Base-by-base conservation (phyloP, 2,888 invertebrate genomes). In the Epicampocera succincta region DNA sequence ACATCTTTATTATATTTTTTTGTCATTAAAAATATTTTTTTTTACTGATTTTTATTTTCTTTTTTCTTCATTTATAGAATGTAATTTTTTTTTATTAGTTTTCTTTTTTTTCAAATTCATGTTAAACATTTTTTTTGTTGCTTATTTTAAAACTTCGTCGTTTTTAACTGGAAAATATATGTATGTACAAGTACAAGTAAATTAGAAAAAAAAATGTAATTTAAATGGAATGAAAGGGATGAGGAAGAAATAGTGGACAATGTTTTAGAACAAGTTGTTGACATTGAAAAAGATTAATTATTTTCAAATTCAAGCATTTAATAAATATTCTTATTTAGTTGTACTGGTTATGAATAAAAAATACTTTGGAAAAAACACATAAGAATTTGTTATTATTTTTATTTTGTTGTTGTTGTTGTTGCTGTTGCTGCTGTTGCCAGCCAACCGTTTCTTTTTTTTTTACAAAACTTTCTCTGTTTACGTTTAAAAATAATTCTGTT, bases 1-100 rank as follows among this genome's bases (percentile, higher is more conserved):
- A 73, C 71, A 81, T 72, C 56, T 73, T 77, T 81, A 77, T 66
- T 81, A 46, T 73, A 52, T 52, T 56, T 66, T 65, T 75, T 69
- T 72, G 42, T 74, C 42, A 48, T 61, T 74, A 72, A 68, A 72
- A 76, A 76, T 77, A 69, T n/a, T 68, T 71, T 76, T 63, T 61
- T 38, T 52, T 38, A 6, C 56, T 13, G 13, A 40, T 58, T 40
- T 48, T 50, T 74, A 15, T 50, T 29, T 44, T 29, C n/a, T 6
- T 9, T 11, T 65, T 80, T 68, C 68, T 69, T 71, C 76, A 72
- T 77, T 80, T 84, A 74, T 71, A 71, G 65, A 60, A 54, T 68
- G 60, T 73, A 65, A 8, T 38, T 50, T 21, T 33, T 38, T 71
- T 13, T 21, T 25, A n/a, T 63, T 54, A 9, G 17, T 33, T 33